Evolutionary conservation across 2,888 invertebrate species (phyloP).

Genomic region (Dioctria rufipes): DNA sequence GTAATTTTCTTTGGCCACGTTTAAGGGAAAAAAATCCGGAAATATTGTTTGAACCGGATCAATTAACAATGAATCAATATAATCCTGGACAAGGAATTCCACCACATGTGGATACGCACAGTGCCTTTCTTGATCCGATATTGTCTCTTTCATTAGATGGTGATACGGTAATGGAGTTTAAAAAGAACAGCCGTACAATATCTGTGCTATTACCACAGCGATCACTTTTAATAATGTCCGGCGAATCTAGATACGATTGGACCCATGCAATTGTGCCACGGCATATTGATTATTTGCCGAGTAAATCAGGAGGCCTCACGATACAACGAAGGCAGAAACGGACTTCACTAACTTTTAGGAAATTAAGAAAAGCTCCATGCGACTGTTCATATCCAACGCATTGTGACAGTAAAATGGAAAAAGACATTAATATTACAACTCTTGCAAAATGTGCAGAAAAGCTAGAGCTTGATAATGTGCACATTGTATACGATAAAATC

Average conservation of each 20-base stretch:
- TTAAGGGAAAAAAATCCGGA: constrained; percentile 71
- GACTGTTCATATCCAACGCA: constrained; percentile 76
- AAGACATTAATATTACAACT: constrained; percentile 8
- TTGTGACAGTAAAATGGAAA: constrained; percentile 76
- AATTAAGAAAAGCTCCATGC: constrained; percentile 72
- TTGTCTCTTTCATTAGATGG: constrained; percentile 89
- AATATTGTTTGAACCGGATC: constrained; percentile 78
- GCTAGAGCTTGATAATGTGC: constrained; percentile 84
- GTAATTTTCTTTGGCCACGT: constrained; percentile 76
- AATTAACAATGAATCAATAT: constrained; percentile 89
- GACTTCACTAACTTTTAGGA: constrained; percentile 91
- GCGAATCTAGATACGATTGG: constrained; percentile 87
- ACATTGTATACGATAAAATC: constrained; percentile 93
- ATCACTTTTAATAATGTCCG: constrained; percentile 86
- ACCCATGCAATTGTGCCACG: constrained; percentile 90
- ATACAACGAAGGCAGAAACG: constrained; percentile 74
- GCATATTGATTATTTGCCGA: constrained; percentile 81
- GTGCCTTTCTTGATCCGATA: constrained; percentile 91
- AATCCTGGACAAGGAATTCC: constrained; percentile 94
- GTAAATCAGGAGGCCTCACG: constrained; percentile 73
- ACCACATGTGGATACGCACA: constrained; percentile 95
- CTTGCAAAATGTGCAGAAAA: constrained; percentile 74
- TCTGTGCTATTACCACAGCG: constrained; percentile 79
- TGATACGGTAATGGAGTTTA: constrained; percentile 91
- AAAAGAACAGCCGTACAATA: constrained; percentile 75